Conservation (phyloP, 2,797 vertebrate genomes). For the Cichlasoma orientale region DNA sequence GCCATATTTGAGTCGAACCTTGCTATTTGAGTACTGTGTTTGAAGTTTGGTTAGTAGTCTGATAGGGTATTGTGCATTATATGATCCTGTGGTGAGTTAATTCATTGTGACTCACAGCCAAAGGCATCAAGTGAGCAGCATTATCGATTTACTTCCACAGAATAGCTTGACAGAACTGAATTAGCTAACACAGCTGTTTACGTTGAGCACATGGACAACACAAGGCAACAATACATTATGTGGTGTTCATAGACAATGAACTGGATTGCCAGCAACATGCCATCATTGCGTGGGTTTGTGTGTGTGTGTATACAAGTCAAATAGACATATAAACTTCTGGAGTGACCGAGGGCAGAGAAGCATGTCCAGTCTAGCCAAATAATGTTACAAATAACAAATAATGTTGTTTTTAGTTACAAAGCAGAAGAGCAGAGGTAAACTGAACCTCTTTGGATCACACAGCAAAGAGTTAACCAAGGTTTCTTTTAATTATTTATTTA, state of each 20-base stretch:
- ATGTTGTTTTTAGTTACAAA: not conserved
- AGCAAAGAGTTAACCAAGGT: not conserved
- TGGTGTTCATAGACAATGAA: constrained; percentile 46
- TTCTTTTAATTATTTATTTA: not conserved
- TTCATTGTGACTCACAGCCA: constrained; percentile 19
- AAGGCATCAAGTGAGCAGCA: constrained; percentile 18
- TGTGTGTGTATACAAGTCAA: not conserved
- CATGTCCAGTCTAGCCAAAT: constrained; percentile 37
- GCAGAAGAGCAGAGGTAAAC: not conserved
- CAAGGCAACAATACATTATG: constrained; percentile 40
- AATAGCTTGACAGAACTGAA: constrained; percentile 30
- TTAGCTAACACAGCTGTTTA: constrained; percentile 34
- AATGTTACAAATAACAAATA: constrained; percentile 12
- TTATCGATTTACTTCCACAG: constrained; percentile 30
- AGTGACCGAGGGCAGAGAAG: constrained; percentile 11
- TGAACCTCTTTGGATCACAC: constrained; percentile 15
- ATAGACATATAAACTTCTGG: not conserved
- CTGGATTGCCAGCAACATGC: constrained; percentile 49
- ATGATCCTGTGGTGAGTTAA: not conserved
- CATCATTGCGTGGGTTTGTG: constrained; percentile 33
- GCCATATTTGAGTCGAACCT: not conserved
- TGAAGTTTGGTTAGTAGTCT: not conserved
- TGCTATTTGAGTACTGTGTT: not conserved
- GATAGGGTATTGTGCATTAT: not conserved
- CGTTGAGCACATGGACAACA: constrained; percentile 30